Percentiles rank a stretch among this genome's conserved stretches.
Evolutionary conservation across 2,113 vertebrate species (phyloP).

Genomic region (Atrichornis clamosus): DNA sequence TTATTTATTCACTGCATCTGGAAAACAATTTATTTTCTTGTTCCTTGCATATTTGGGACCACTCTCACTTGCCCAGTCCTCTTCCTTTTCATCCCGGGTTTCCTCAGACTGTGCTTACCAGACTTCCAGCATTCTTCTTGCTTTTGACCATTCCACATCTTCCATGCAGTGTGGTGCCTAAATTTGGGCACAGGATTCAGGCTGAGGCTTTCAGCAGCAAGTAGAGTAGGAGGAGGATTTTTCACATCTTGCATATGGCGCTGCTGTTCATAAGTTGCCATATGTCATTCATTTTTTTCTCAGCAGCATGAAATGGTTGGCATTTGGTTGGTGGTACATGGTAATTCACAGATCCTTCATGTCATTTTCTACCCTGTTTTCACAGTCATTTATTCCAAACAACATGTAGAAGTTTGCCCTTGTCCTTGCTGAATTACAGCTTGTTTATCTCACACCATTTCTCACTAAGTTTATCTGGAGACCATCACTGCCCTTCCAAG

Average conservation of each 20-base stretch:
- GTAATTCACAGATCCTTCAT: not conserved
- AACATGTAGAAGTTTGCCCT: not conserved
- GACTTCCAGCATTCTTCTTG: not conserved
- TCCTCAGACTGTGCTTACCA: not conserved
- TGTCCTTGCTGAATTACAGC: not conserved
- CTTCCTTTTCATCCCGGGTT: not conserved
- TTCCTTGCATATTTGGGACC: not conserved
- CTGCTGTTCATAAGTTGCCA: slow-evolving; percentile 36
- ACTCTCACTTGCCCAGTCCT: not conserved
- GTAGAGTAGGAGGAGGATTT: slow-evolving; percentile 48
- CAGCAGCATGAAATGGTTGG: slow-evolving; percentile 6
- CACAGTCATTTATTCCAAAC: not conserved
- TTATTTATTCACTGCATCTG: not conserved
- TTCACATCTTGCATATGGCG: slow-evolving; percentile 49
- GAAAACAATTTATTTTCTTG: not conserved
- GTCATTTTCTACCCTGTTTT: not conserved
- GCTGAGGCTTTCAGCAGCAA: slow-evolving; percentile 24
- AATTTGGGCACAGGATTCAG: not conserved
- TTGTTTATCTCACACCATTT: not conserved
- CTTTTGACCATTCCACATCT: not conserved
- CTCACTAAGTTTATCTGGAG: not conserved
- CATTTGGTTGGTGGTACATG: slow-evolving; percentile 10
- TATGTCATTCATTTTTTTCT: slow-evolving; percentile 34
- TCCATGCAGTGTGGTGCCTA: not conserved
- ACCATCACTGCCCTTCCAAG: not conserved